phyloP scores from a whole-genome alignment of 2,797 vertebrate species.

The Falco peregrinus region DNA sequence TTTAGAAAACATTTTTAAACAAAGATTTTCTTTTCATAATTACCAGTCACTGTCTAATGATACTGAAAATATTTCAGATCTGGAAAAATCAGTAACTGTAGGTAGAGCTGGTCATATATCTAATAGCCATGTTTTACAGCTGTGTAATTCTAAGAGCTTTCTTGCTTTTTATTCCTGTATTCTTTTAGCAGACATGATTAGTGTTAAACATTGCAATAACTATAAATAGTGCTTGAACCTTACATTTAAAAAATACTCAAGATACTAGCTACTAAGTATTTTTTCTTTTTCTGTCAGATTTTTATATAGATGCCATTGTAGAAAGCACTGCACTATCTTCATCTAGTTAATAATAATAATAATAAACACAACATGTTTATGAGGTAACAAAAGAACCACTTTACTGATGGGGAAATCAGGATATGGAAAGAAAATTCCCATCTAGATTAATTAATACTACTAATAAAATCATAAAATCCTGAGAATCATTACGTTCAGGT shows the following conservation, averaged over 20 bases:
- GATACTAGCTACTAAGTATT: not conserved
- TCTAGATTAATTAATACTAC: not conserved
- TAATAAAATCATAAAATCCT: not conserved
- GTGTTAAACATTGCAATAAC: not conserved
- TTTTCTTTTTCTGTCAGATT: not conserved
- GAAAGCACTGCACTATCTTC: not conserved
- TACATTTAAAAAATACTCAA: not conserved
- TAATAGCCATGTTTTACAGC: not conserved
- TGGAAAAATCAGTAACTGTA: not conserved
- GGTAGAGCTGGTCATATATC: not conserved
- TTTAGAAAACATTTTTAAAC: not conserved
- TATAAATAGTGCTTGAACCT: not conserved
- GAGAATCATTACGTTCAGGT: not conserved
- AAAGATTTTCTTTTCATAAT: not conserved
- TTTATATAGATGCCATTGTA: not conserved
- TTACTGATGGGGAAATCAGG: rapidly evolving
- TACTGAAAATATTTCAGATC: not conserved
- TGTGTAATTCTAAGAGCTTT: not conserved
- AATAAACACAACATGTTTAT: not conserved
- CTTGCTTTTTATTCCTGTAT: not conserved
- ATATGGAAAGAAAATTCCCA: not conserved
- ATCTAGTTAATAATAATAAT: not conserved
- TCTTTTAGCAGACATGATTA: not conserved
- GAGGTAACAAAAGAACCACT: not conserved
- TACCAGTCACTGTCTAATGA: not conserved